A percentile compares a stretch with the other conserved stretches of the same genome.
Conservation (phyloP, 2,888 invertebrate species). For the Drosophila testacea region DNA sequence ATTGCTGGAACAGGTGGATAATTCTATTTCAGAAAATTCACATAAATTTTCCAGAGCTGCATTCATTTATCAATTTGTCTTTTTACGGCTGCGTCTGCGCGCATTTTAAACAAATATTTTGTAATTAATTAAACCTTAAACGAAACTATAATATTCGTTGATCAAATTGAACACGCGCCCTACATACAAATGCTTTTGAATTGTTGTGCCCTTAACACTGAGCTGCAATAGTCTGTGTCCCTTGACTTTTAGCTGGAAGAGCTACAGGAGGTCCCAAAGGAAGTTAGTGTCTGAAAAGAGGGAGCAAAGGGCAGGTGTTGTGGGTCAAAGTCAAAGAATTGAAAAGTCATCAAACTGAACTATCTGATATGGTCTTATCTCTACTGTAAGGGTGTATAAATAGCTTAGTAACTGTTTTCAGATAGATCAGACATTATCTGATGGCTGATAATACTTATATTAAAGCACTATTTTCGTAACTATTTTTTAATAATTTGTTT, state of each 20-base stretch:
- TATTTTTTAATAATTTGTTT: too few relatives aligned
- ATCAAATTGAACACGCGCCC: slow-evolving; percentile 44
- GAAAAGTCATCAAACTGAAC: slow-evolving; percentile 39
- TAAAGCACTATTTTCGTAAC: too few relatives aligned
- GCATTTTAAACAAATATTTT: slow-evolving; percentile 69
- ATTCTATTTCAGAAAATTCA: slow-evolving; percentile 38
- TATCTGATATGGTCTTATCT: neutral
- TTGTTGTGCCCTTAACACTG: slow-evolving; percentile 26
- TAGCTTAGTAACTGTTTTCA: neutral
- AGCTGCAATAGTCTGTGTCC: slow-evolving; percentile 29
- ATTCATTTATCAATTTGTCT: slow-evolving; percentile 77
- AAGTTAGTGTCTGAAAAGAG: slow-evolving; percentile 1
- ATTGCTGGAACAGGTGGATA: slow-evolving; percentile 56
- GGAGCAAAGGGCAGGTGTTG: slow-evolving; percentile 57
- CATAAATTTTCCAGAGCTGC: slow-evolving; percentile 60
- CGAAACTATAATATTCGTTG: slow-evolving; percentile 36
- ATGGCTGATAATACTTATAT: too few relatives aligned
- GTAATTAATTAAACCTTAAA: slow-evolving; percentile 36
- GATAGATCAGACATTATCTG: too few relatives aligned
- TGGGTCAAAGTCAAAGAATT: slow-evolving; percentile 18
- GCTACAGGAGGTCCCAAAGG: slow-evolving; percentile 48
- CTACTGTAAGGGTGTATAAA: neutral
- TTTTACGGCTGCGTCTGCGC: slow-evolving; percentile 25
- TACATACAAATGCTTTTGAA: slow-evolving; percentile 9
- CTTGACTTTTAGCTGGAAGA: slow-evolving; percentile 57